Percentiles rank a stretch among this genome's conserved stretches.
phyloP scores from a whole-genome alignment of 2,888 invertebrate genomes.

The Anorthoa munda region DNA sequence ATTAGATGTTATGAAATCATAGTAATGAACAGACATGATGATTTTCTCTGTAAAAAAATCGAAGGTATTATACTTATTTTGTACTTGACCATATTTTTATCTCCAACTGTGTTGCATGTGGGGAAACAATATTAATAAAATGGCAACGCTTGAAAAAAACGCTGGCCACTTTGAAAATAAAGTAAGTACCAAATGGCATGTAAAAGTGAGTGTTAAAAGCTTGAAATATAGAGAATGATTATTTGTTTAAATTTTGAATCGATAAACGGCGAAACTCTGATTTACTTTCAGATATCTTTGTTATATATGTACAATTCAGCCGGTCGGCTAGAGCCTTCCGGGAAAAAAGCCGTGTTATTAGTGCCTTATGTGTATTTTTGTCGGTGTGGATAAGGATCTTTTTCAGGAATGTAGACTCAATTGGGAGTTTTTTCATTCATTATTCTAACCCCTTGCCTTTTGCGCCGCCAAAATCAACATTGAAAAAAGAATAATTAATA shows the following conservation, averaged over 20 bases:
- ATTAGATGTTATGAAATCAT: conserved; percentile 3
- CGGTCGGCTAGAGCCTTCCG: too few species aligned
- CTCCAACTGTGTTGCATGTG: background rate
- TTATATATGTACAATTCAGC: too few species aligned
- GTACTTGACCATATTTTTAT: background rate
- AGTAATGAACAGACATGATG: background rate
- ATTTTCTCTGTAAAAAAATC: background rate
- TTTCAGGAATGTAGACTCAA: background rate
- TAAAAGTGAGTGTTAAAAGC: too few species aligned
- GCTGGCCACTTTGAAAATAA: background rate
- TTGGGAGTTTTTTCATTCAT: background rate
- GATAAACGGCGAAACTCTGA: too few species aligned
- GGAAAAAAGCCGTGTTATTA: too few species aligned
- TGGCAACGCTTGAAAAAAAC: too few species aligned
- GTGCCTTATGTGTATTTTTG: background rate
- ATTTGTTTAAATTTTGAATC: too few species aligned
- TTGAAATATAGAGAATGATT: too few species aligned
- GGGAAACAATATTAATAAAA: background rate
- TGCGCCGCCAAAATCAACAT: conserved; percentile 4
- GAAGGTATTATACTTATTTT: background rate
- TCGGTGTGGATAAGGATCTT: background rate
- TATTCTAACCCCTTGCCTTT: background rate
- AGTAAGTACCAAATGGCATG: too few species aligned
- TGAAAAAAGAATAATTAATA: conserved; percentile 23
- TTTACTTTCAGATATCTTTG: too few species aligned